phyloP scores from a whole-genome alignment of 2,113 vertebrate species.

The Neolamprologus ventralis region DNA sequence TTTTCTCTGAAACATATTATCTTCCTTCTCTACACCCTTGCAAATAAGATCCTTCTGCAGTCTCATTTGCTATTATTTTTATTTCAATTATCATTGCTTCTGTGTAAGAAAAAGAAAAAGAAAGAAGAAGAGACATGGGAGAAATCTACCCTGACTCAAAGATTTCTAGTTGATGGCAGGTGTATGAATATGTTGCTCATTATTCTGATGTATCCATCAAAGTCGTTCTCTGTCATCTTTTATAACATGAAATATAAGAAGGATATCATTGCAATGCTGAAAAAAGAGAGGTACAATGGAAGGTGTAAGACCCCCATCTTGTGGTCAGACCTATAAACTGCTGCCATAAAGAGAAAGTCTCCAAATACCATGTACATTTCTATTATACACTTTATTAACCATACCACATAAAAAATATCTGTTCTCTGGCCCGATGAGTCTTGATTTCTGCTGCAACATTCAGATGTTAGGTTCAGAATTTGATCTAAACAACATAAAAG shows the following conservation, averaged over 20 bases:
- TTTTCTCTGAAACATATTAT: background rate
- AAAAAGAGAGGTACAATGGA: background rate
- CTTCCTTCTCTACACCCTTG: background rate
- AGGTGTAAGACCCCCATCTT: slow-evolving; percentile 32
- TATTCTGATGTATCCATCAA: background rate
- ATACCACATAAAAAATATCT: background rate
- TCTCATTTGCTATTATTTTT: background rate
- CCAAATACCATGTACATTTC: background rate
- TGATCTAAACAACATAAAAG: background rate
- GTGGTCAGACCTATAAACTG: slow-evolving; percentile 8
- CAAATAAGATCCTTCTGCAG: background rate
- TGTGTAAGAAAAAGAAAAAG: background rate
- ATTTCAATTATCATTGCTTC: background rate
- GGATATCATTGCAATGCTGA: background rate
- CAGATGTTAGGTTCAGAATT: background rate
- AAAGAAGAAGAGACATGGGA: background rate
- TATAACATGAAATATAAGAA: background rate
- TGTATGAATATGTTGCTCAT: background rate
- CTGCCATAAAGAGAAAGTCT: background rate
- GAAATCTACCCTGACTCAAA: background rate
- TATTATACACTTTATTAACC: background rate
- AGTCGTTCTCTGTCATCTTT: background rate
- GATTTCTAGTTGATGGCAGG: background rate
- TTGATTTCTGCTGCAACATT: background rate
- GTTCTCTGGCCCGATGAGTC: background rate